phyloP scores from a whole-genome alignment of 2,888 invertebrate genomes.

The Thumatha senex region DNA sequence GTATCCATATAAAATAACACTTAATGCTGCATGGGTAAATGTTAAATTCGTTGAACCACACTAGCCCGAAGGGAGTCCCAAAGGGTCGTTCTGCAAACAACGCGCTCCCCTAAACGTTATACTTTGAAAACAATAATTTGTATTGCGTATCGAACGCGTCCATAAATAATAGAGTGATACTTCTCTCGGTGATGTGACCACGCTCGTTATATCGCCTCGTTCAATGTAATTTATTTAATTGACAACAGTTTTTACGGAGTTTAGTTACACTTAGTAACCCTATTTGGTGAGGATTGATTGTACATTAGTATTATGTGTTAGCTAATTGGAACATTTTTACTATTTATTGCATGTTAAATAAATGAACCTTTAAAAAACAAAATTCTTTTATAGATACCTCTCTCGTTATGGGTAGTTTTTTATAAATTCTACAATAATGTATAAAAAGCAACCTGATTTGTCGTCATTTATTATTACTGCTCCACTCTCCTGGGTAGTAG shows the following conservation, averaged over 20 bases:
- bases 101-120: constrained; percentile 82
- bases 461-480: no score
- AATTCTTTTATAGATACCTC: no score
- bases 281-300: neutral
- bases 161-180: constrained; percentile 83
- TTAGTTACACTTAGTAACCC: constrained; percentile 5
- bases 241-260: constrained; percentile 15
- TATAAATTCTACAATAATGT: no score
- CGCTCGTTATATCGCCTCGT: constrained; percentile 48
- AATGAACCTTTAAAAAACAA: no score
- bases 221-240: constrained; percentile 45
- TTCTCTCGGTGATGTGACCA: constrained; percentile 61
- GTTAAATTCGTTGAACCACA: constrained; percentile 52
- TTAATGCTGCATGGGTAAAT: constrained; percentile 55
- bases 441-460: no score
- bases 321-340: neutral
- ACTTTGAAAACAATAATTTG: constrained; percentile 84
- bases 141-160: constrained; percentile 83
- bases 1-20: constrained; percentile 52
- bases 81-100: constrained; percentile 81
- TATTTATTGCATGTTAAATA: neutral
- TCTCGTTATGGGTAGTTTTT: no score
- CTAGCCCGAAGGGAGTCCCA: constrained; percentile 49
- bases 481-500: no score
- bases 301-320: neutral